Evolutionary conservation across 2,888 invertebrate genomes (phyloP).

Genomic region (Spilosoma lubricipeda): DNA sequence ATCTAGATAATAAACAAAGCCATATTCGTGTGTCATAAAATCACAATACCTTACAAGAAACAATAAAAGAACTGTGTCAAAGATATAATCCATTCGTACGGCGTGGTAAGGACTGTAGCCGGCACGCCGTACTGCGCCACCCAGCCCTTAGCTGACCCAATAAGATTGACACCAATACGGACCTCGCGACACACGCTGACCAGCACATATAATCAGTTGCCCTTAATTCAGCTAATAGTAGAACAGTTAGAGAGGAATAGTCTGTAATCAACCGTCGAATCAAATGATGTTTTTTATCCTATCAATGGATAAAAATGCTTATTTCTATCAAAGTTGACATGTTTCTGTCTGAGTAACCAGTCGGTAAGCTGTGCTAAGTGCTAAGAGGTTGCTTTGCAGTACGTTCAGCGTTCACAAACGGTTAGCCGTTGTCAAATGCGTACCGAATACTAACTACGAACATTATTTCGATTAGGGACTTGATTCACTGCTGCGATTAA

Average conservation of each 20-base stretch:
- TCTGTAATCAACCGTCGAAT: not conserved
- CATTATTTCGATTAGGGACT: not conserved
- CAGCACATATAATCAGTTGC: constrained; percentile 1
- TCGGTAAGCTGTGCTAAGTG: constrained; percentile 33
- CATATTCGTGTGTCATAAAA: not conserved
- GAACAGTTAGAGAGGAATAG: not conserved
- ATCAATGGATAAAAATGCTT: no score
- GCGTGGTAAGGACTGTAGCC: not conserved
- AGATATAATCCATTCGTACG: not conserved
- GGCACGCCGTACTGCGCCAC: not conserved
- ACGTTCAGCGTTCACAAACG: constrained; percentile 20
- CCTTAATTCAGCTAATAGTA: constrained; percentile 21
- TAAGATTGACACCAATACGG: constrained; percentile 17
- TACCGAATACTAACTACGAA: constrained; percentile 31
- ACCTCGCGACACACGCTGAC: constrained; percentile 4
- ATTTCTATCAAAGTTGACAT: constrained; percentile 1
- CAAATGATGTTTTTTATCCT: not conserved
- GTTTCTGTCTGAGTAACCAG: constrained; percentile 16
- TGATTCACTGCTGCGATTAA: not conserved
- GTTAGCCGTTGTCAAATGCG: constrained; percentile 30
- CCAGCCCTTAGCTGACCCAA: constrained; percentile 15
- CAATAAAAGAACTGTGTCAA: constrained; percentile 7
- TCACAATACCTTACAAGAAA: not conserved
- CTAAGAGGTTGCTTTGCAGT: constrained; percentile 17
- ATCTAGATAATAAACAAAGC: not conserved